Base-by-base conservation (phyloP, 2,797 vertebrate species). In the Macrochelys suwanniensis region DNA sequence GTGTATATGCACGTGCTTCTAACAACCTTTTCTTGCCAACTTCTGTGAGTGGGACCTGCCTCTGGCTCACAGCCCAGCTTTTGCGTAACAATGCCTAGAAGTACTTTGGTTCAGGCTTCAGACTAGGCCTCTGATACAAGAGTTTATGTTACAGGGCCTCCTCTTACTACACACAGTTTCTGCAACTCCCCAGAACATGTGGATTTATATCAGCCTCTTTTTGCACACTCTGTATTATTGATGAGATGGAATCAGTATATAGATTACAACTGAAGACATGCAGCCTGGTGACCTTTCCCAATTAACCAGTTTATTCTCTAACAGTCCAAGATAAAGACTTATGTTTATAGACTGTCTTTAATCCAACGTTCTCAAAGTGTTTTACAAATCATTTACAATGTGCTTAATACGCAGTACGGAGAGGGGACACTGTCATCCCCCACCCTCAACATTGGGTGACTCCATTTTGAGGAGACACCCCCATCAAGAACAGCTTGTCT, bases 351-450 rank as follows among this genome's bases (percentile, higher is more conserved):
- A 84, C 17, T 56, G 77, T 59, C 42, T 94, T 87, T 82, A 83
- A 51, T 7, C 0, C 0, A 25, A n/a, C 65, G 28, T 50, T 91
- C 85, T 89, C n/a, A 88, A 57, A 83, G 12, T 57, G 83, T 45
- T 95, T 96, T 74, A 95, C 37, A 84, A 89, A 82, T 65, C 13
- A 15, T 65, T n/a, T 89, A 49, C 83, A 79, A 89, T 3, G 17
- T n/a, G 28, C 33, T 68, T 37, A 68, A 37, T 21, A 68, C 8
- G n/a, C 65, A 37, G n/a, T 19, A 56, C 0, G 54, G 85, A 25
- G 47, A 42, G 74, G 1, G 5, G 21, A 65, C 0, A 0, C 47
- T 85, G 65, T 53, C 89, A 79, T 16, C 7, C 13, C 53, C 7
- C 42, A 4, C 37, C 74, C 33, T 82, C 2, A 50, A 33, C 6